Evolutionary conservation across 2,888 invertebrate genomes (phyloP), one percentile per base, ranked within the genome.

Genomic region (Nomada fucata): DNA sequence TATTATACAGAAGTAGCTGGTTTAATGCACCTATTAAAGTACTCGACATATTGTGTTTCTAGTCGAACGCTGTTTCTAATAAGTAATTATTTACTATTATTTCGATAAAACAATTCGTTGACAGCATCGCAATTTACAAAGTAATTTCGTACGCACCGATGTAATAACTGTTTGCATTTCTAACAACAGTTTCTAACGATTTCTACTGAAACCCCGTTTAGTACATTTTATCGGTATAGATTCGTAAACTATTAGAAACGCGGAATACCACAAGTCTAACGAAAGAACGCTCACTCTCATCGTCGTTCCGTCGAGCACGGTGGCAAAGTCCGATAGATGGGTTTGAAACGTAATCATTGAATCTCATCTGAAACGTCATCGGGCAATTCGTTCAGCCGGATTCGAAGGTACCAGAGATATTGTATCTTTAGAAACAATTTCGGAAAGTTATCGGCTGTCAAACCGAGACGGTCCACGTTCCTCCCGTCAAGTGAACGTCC

Each of bases 401-500:
- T 60, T 47, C 23, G 65, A 73, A 65, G 59, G 26, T 65, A 26
- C 29, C 60, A 59, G 20, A 53, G 18, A 23, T 9, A 20, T 44
- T 67, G 75, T 64, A 69, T 69, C 74, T 69, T 79, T 75, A 68
- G 78, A 69, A 75, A 75, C 72, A 75, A 79, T 79, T 75, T 75
- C 61, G 74, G 77, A 74, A 70, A 70, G 76, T 79, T 76, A 76
- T 79, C 76, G 76, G 63, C 76, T 79, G 70, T 79, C 70, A 68
- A 61, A 63, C 55, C 50, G 65, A 77, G 71, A 71, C 76, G 71
- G 76, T 80, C 65, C 67, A 76, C 70, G 76, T 76, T 76, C 76
- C 76, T 57, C 61, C 60, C 76, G 76, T 76, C 87, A 91, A 92
- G 92, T 93, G 92, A 93, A 92, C 92, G 91, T 88, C 87, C 88